These are phyloP conservation scores for Dione juno DNA, from an alignment of 2,888 invertebrate species.

Conservation along the genomic window DNA sequence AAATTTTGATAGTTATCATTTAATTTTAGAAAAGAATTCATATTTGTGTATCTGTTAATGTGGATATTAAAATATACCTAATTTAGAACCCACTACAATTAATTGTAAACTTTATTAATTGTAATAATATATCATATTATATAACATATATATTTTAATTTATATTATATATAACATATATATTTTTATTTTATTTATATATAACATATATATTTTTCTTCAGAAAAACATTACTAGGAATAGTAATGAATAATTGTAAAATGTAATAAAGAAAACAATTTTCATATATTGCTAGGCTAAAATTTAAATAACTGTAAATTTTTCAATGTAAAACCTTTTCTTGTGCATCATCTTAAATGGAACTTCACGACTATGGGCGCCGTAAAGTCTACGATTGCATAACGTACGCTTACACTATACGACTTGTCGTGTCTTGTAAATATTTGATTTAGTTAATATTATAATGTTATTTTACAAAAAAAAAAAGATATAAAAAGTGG, in stretches of 20 bases:
- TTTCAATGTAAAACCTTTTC: constrained; percentile 45
- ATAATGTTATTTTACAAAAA: background rate
- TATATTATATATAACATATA: too few species aligned
- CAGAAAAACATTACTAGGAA: background rate
- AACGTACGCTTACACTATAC: constrained; percentile 46
- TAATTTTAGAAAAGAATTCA: too few species aligned
- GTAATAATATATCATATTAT: too few species aligned
- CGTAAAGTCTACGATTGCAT: constrained; percentile 56
- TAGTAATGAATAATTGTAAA: background rate
- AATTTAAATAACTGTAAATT: constrained; percentile 40
- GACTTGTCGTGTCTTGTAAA: constrained; percentile 35
- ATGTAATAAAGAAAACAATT: constrained; percentile 2
- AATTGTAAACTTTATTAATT: too few species aligned
- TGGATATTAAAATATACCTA: too few species aligned
- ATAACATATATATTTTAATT: too few species aligned
- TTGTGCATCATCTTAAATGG: constrained; percentile 46
- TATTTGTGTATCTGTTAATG: too few species aligned
- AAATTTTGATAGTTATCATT: too few species aligned
- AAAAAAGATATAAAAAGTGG: too few species aligned
- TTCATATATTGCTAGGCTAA: background rate
- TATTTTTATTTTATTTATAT: too few species aligned
- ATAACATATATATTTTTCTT: too few species aligned
- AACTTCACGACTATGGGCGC: constrained; percentile 51
- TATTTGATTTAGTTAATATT: background rate
- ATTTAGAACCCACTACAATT: too few species aligned